These are phyloP conservation scores for Lepilemur septentrionalis DNA, from an alignment of 2,797 vertebrate species.

Conservation along the genomic window DNA sequence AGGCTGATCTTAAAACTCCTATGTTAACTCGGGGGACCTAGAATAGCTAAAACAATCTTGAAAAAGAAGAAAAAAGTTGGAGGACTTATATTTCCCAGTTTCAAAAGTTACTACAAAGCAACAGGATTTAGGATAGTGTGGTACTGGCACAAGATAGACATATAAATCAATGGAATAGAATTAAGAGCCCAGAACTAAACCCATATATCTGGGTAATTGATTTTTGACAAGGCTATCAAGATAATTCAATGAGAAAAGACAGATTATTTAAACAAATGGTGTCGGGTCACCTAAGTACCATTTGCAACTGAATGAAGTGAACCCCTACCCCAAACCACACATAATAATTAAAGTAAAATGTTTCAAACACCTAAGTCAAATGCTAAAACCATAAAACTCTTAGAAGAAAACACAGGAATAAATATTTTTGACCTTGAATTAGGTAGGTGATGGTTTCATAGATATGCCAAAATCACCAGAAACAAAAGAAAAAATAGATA, in stretches of 20 bases:
- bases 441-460: not conserved
- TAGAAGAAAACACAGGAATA: not conserved
- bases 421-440: not conserved
- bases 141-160: not conserved
- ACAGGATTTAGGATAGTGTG: not conserved
- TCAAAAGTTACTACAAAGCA: not conserved
- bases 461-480: not conserved
- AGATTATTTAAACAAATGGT: not conserved
- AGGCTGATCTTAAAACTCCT: not conserved
- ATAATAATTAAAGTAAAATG: not conserved
- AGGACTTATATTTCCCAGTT: not conserved
- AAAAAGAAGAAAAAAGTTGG: not conserved
- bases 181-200: not conserved
- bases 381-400: not conserved
- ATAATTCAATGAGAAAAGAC: not conserved
- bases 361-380: not conserved
- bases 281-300: not conserved
- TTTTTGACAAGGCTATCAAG: not conserved
- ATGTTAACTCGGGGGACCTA: not conserved
- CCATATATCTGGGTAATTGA: not conserved
- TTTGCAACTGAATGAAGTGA: not conserved
- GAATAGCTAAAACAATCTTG: not conserved
- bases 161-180: not conserved
- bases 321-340: not conserved
- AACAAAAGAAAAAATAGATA: not conserved